Evolutionary conservation across 2,888 invertebrate genomes (phyloP).

Genomic region (Drosophila anomalipes): DNA sequence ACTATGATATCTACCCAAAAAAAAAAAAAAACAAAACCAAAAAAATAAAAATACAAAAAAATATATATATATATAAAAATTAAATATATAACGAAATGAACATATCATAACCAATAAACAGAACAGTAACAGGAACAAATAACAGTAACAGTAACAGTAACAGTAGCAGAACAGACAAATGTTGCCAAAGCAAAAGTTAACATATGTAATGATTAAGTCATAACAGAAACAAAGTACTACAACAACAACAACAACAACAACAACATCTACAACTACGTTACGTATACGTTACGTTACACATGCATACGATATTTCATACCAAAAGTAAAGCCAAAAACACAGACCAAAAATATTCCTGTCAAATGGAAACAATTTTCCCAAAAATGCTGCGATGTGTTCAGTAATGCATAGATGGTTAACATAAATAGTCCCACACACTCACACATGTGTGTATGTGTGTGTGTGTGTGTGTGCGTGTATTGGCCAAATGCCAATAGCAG

Average conservation of each 20-base stretch:
- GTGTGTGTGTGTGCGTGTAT: slow-evolving; percentile 14
- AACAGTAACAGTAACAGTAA: slow-evolving; percentile 30
- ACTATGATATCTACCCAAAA: slow-evolving; percentile 28
- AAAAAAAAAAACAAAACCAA: slow-evolving; percentile 8
- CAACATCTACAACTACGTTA: slow-evolving; percentile 40
- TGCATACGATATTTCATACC: slow-evolving; percentile 45
- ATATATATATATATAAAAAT: slow-evolving; percentile 1
- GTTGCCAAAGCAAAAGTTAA: slow-evolving; percentile 29
- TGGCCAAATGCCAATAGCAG: slow-evolving; percentile 27
- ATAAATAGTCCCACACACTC: slow-evolving; percentile 22
- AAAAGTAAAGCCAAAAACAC: slow-evolving; percentile 9
- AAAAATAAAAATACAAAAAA: slow-evolving; percentile 2
- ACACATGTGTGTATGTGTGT: background rate
- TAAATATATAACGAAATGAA: slow-evolving; percentile 25
- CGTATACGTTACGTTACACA: slow-evolving; percentile 52
- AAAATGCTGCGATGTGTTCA: slow-evolving; percentile 16
- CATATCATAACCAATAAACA: slow-evolving; percentile 47
- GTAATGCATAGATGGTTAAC: slow-evolving; percentile 22
- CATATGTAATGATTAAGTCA: slow-evolving; percentile 23
- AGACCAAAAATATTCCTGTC: slow-evolving; percentile 3
- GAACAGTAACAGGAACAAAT: slow-evolving; percentile 43
- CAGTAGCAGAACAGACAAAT: slow-evolving; percentile 41
- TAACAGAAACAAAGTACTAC: slow-evolving; percentile 18
- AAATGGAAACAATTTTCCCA: slow-evolving; percentile 3
- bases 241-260: slow-evolving; percentile 20